Base-by-base conservation (phyloP, 2,113 vertebrate species). In the Neolamprologus hecqui region DNA sequence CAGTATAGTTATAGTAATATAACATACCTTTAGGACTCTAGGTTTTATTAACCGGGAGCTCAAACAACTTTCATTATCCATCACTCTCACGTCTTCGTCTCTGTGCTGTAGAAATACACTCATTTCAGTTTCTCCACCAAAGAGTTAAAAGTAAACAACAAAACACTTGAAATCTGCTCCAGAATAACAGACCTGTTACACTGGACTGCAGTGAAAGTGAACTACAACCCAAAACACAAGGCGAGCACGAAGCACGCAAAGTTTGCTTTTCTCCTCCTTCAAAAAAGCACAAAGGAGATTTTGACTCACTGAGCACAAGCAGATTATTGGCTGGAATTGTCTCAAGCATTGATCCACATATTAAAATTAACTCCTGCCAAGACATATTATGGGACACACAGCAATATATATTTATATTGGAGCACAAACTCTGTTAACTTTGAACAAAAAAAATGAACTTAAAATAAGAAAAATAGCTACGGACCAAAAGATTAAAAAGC, bases 81-180 rank as follows among this genome's bases (percentile, higher is more conserved):
- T 77, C 35, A 65, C 28, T 86, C 37, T 35, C 45, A 75, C 13
- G 1, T n/a, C 63, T 47, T 83, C 8, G 2, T 73, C 42, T 80
- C 14, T 19, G 40, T 84, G 77, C 15, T 26, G 17, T 60, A 84
- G 33, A 47, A 81, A 60, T 15, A 37, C 40, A 47, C 58, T 45
- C 9, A 28, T 87, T 84, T 89, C 54, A 83, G 51, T 90, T 86
- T 83, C 63, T 79, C 33, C 88, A 75, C 84, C 93, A 94, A 93
- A 93, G 91, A 92, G 45, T 84, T 68, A 79, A 75, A 81, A 73
- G 3, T n/a, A 35, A 6, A 87, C 7, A 73, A 68, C 11, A 80
- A 83, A 88, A 81, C 49, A 88, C 60, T 70, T 84, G 53, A 89
- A 89, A 28, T 65, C 10, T 40, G 33, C 14, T 9, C 7, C 23